phyloP scores from a whole-genome alignment of 2,113 vertebrate genomes.

The Myotis brandtii region DNA sequence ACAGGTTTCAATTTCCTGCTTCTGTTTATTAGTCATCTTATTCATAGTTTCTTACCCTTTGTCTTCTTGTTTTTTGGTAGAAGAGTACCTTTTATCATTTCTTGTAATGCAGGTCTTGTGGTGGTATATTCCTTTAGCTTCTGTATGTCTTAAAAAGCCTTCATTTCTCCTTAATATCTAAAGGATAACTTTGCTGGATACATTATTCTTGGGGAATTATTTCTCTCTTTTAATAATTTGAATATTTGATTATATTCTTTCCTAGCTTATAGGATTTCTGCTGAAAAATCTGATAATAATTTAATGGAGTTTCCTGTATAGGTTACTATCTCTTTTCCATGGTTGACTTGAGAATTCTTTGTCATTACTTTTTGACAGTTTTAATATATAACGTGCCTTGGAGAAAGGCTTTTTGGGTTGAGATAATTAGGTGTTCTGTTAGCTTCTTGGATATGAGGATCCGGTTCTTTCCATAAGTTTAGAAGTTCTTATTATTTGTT shows the following conservation, averaged over 20 bases:
- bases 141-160: neutral
- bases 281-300: neutral
- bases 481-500: neutral
- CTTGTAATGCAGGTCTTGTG: no score
- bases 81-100: neutral
- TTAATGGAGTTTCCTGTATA: neutral
- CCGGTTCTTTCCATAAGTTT: neutral
- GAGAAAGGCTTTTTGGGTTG: neutral
- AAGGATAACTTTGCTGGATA: neutral
- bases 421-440: neutral
- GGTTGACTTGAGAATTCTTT: neutral
- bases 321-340: neutral
- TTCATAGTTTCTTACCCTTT: neutral
- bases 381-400: neutral
- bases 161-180: neutral
- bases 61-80: neutral
- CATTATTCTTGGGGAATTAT: neutral
- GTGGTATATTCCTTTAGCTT: neutral
- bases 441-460: no score
- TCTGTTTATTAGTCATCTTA: neutral
- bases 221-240: neutral
- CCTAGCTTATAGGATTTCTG: neutral
- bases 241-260: neutral
- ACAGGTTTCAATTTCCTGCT: neutral
- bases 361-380: neutral